These are phyloP conservation scores for Phrynocephalus vlangalii DNA, from an alignment of 2,797 vertebrate genomes.

Conservation along the genomic window DNA sequence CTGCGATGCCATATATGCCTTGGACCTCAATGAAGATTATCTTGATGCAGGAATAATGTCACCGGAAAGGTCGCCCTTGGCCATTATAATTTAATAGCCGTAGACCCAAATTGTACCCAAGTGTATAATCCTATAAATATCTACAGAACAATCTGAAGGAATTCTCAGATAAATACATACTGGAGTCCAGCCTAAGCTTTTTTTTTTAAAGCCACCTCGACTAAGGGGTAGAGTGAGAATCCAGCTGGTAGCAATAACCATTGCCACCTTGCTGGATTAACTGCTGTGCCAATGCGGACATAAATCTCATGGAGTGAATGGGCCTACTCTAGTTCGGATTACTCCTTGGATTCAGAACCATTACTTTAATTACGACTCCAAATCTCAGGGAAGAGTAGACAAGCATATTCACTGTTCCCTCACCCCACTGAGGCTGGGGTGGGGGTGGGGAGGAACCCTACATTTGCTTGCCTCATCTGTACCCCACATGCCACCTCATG, in stretches of 20 bases:
- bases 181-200: background rate
- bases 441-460: background rate
- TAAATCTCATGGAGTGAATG: too few relatives aligned
- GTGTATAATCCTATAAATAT: background rate
- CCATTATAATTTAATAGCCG: constrained; percentile 6
- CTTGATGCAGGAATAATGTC: background rate
- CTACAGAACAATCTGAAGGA: background rate
- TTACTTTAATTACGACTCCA: background rate
- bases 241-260: too few relatives aligned
- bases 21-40: background rate
- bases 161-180: background rate
- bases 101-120: background rate
- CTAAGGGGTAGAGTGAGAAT: background rate
- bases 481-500: background rate
- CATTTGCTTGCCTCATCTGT: background rate
- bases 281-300: too few relatives aligned
- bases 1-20: background rate
- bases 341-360: background rate
- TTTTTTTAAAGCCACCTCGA: background rate
- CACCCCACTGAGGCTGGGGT: background rate
- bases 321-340: too few relatives aligned
- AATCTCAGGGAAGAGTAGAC: background rate
- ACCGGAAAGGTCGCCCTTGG: background rate
- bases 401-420: background rate
- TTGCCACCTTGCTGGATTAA: too few relatives aligned